phyloP scores from a whole-genome alignment of 2,888 invertebrate genomes.

The Lepidocyrtoides sp. region DNA sequence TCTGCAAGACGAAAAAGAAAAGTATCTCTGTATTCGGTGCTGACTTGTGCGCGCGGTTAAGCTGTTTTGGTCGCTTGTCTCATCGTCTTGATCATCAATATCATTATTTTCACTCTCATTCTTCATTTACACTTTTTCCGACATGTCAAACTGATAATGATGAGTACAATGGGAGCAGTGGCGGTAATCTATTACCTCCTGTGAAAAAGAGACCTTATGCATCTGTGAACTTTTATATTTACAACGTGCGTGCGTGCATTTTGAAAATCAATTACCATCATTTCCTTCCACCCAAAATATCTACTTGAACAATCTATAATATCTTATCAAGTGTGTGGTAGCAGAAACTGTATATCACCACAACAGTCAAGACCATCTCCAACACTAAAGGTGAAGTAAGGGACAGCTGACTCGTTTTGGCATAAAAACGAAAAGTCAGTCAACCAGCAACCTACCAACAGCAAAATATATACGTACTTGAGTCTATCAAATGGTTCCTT shows the following conservation, averaged over 20 bases:
- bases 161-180: not conserved
- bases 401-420: constrained; percentile 52
- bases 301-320: not conserved
- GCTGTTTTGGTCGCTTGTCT: constrained; percentile 35
- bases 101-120: constrained; percentile 59
- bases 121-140: constrained; percentile 62
- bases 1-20: not conserved
- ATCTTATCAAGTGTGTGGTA: not conserved
- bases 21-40: not conserved
- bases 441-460: not conserved
- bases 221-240: too few species aligned
- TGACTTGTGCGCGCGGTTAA: constrained; percentile 42
- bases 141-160: constrained; percentile 5
- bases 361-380: constrained; percentile 8
- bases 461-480: not conserved
- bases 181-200: constrained; percentile 7
- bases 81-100: constrained; percentile 62
- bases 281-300: not conserved
- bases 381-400: constrained; percentile 51
- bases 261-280: constrained; percentile 31
- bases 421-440: constrained; percentile 25
- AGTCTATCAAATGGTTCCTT: constrained; percentile 52
- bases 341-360: not conserved
- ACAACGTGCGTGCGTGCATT: constrained; percentile 16
- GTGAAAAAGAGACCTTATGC: not conserved